phyloP scores from a whole-genome alignment of 2,888 invertebrate species.

The Pecten maximus region DNA sequence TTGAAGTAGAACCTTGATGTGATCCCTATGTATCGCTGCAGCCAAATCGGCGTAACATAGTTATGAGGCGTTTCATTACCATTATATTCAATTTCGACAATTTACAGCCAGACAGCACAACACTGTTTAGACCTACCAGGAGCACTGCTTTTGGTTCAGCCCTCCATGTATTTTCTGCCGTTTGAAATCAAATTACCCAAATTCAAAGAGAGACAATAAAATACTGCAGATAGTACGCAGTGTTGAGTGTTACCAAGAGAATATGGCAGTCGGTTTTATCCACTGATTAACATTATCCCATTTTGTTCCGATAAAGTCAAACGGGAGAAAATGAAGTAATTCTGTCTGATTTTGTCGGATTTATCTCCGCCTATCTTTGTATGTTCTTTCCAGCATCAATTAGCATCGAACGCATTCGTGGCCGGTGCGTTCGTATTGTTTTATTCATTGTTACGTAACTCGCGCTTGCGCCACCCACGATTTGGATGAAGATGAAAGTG shows the following conservation, averaged over 20 bases:
- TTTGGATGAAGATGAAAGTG: slow-evolving; percentile 5
- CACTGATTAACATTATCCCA: neutral
- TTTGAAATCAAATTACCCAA: neutral
- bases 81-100: neutral
- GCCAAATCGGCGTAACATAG: neutral
- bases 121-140: neutral
- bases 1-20: neutral
- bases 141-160: neutral
- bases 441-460: slow-evolving; percentile 17
- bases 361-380: neutral
- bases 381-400: slow-evolving; percentile 8
- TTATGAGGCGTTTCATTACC: neutral
- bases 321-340: neutral
- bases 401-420: neutral
- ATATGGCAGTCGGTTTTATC: neutral
- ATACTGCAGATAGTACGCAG: neutral
- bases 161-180: neutral
- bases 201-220: neutral
- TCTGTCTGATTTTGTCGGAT: neutral
- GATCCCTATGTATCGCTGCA: neutral
- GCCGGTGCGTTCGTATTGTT: neutral
- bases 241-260: neutral
- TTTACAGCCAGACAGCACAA: neutral
- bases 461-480: neutral
- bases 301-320: neutral